These are phyloP conservation scores for Drosophila aldrichi DNA, from an alignment of 2,888 invertebrate species.

Conservation along the genomic window DNA sequence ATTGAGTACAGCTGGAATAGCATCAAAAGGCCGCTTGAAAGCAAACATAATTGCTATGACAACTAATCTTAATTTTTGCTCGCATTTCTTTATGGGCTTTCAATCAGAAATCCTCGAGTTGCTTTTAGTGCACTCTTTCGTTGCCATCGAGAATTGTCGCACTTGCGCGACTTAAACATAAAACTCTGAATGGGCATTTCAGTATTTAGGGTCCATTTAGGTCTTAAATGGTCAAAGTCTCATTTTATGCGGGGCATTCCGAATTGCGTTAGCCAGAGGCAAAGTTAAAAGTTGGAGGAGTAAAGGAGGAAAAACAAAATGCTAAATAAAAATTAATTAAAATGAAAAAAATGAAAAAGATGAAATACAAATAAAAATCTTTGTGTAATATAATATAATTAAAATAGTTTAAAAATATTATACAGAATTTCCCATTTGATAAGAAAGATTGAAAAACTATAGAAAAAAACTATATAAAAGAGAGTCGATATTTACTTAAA, in stretches of 20 bases:
- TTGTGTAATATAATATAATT: too few relatives aligned
- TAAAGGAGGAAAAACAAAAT: background rate
- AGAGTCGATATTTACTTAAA: too few relatives aligned
- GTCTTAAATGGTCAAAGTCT: slow-evolving; percentile 2
- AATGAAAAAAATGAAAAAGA: too few relatives aligned
- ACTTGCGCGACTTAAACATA: background rate
- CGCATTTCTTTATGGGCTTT: background rate
- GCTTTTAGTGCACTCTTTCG: background rate
- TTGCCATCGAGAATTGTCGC: background rate
- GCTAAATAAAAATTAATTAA: too few relatives aligned
- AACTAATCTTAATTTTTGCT: background rate
- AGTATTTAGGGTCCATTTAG: slow-evolving; percentile 8
- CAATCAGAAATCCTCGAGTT: slow-evolving; percentile 1
- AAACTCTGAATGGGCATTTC: slow-evolving; percentile 8
- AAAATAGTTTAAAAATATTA: too few relatives aligned
- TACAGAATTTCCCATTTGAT: too few relatives aligned
- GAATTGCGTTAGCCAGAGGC: background rate
- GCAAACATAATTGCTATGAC: background rate
- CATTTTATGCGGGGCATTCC: slow-evolving; percentile 1
- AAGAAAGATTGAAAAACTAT: too few relatives aligned
- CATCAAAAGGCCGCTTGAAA: background rate
- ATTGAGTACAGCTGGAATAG: background rate
- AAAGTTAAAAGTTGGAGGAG: background rate
- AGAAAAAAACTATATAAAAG: too few relatives aligned
- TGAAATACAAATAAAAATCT: too few relatives aligned